These are phyloP conservation scores for Hippopotamyrus pictus DNA, from an alignment of 2,797 vertebrate genomes.

Conservation along the genomic window DNA sequence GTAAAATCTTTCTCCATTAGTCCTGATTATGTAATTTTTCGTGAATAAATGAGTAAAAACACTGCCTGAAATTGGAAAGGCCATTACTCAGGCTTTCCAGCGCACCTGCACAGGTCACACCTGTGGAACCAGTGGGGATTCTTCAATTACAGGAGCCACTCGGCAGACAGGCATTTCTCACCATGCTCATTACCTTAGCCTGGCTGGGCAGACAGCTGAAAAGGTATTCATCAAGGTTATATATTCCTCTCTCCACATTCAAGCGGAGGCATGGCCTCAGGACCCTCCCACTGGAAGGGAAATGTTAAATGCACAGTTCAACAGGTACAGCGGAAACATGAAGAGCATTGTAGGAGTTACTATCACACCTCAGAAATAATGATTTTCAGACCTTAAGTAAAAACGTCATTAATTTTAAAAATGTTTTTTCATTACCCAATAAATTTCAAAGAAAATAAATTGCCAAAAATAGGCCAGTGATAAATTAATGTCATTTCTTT, in stretches of 20 bases:
- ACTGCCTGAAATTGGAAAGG: constrained; percentile 48
- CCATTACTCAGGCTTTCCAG: constrained; percentile 49
- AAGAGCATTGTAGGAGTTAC: not conserved
- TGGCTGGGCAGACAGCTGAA: constrained; percentile 71
- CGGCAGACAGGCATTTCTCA: constrained; percentile 59
- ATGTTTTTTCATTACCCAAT: not conserved
- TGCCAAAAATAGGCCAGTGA: not conserved
- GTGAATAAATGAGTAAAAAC: not conserved
- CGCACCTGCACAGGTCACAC: constrained; percentile 63
- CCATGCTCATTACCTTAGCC: constrained; percentile 75
- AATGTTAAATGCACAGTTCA: constrained; percentile 49
- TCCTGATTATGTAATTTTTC: constrained; percentile 12
- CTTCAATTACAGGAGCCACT: constrained; percentile 58
- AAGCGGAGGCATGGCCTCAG: constrained; percentile 43
- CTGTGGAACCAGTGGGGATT: constrained; percentile 65
- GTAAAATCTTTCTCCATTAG: constrained; percentile 3
- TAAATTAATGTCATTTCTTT: not conserved
- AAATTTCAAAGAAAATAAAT: not conserved
- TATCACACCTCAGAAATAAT: not conserved
- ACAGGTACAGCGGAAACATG: constrained; percentile 41
- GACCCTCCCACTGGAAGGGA: constrained; percentile 41
- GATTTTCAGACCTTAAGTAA: not conserved
- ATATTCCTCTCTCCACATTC: constrained; percentile 45
- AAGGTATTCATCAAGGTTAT: constrained; percentile 67
- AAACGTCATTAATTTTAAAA: not conserved